Evolutionary conservation across 2,888 invertebrate species (phyloP).

Genomic region (Lithophane ornitopus): DNA sequence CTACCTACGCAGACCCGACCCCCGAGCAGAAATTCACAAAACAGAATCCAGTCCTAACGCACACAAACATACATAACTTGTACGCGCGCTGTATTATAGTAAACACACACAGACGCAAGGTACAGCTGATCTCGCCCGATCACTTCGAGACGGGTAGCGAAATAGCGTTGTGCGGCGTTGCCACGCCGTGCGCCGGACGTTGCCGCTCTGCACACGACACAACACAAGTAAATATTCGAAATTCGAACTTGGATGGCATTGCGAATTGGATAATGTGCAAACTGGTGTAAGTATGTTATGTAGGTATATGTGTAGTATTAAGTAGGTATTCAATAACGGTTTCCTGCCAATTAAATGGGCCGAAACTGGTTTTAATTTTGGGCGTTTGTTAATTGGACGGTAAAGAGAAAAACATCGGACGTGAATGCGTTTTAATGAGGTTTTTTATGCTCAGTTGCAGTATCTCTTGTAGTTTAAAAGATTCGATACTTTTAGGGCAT

Average conservation of each 20-base stretch:
- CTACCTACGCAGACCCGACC: slow-evolving; percentile 15
- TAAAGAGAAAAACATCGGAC: slow-evolving; percentile 67
- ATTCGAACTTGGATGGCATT: slow-evolving; percentile 82
- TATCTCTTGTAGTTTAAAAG: slow-evolving; percentile 46
- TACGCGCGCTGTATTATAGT: slow-evolving; percentile 58
- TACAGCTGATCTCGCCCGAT: slow-evolving; percentile 68
- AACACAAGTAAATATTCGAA: slow-evolving; percentile 78
- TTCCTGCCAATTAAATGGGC: slow-evolving; percentile 68
- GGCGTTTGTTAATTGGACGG: slow-evolving; percentile 75
- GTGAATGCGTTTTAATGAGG: slow-evolving; percentile 68
- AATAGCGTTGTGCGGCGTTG: slow-evolving; percentile 77
- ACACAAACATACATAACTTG: slow-evolving; percentile 46
- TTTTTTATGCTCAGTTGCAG: slow-evolving; percentile 43
- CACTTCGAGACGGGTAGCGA: slow-evolving; percentile 73
- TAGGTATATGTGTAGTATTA: slow-evolving; percentile 31
- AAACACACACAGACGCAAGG: slow-evolving; percentile 64
- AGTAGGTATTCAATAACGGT: slow-evolving; percentile 74
- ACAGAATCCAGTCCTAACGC: slow-evolving; percentile 55
- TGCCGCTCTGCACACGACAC: slow-evolving; percentile 77
- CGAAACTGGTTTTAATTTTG: slow-evolving; percentile 74
- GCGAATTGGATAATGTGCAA: slow-evolving; percentile 77
- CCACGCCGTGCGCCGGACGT: slow-evolving; percentile 73
- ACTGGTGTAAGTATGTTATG: slow-evolving; percentile 61
- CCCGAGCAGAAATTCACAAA: slow-evolving; percentile 47
- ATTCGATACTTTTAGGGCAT: slow-evolving; percentile 30